Base-by-base conservation (phyloP, 1,140 invertebrate genomes). In the Nasonia giraulti region DNA sequence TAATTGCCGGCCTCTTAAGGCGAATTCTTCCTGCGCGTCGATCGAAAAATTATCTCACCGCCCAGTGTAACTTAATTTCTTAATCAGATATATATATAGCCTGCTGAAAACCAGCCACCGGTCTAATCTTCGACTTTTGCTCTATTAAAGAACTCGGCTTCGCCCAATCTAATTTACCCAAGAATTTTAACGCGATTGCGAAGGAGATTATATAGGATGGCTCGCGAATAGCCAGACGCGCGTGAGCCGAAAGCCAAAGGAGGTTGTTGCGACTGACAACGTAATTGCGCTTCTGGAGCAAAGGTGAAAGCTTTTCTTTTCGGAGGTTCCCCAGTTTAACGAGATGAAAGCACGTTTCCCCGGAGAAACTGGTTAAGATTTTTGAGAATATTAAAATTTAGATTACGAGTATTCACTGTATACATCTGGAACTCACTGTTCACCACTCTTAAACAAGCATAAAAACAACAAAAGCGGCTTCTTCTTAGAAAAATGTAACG, bases 241-340 rank as follows among this genome's bases (percentile, higher is more conserved):
- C 80, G 71, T 82, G 71, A 75, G 47, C 23, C 68, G 71, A 75
- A 75, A 82, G 47, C 50, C 20, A 76, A 82, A 71, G 69, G 10
- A 14, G 47, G 6, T 2, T 33, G 7, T 7, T 55, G 23, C 7
- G 6, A 23, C 47, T 75, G 71, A 82, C 47, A 75, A 40, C 73
- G 55, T 76, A 76, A 76, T 82, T 76, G 31, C 44, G 31, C 27
- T 17, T 3, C 23, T 62, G 55, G 55, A 62, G 20, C 55, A 20
- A 7, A 73, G 47, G 44, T 40, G 37, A 76, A 82, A 76, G 50
- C 81, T 66, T 76, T 55, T 68, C 17, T 55, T 31, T 73, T 71
- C 20, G 31, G 10, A 62, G 20, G 20, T n/a, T 20, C 47, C 12
- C 14, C 12, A 1, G 1, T 50, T 12, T 17, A 50, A 50, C 11